phyloP scores from a whole-genome alignment of 2,797 vertebrate species.

The Gymnothorax reevesii region DNA sequence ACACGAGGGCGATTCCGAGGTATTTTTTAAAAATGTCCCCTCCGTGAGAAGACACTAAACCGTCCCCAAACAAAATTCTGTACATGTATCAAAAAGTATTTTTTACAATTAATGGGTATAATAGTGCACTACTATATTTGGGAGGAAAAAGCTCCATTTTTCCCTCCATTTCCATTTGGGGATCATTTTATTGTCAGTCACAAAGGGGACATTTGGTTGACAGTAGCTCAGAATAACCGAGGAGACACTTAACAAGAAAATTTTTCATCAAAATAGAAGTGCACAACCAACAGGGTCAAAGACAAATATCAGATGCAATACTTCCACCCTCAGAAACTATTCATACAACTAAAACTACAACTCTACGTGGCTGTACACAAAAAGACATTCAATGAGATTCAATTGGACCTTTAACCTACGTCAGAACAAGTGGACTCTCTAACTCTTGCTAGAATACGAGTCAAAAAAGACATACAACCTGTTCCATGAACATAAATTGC shows the following conservation, averaged over 20 bases:
- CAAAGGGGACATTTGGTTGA: no score
- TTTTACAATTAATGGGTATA: no score
- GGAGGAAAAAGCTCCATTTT: no score
- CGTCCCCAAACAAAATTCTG: no score
- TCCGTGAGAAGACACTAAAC: no score
- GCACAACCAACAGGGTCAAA: not conserved
- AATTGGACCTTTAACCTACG: not conserved
- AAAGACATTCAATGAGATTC: not conserved
- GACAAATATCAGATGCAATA: not conserved
- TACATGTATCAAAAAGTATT: no score
- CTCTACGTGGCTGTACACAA: not conserved
- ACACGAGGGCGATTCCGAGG: not conserved
- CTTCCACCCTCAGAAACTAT: slow-evolving; percentile 20
- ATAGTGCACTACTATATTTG: no score
- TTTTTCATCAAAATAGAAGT: not conserved
- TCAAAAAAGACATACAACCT: not conserved
- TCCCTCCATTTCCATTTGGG: no score
- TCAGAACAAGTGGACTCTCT: not conserved
- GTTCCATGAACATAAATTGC: not conserved
- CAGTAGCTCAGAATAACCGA: no score
- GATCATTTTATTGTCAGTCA: no score
- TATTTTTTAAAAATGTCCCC: no score
- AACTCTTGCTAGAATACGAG: not conserved
- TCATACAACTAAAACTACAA: not conserved
- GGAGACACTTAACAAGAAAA: not conserved